Evolutionary conservation across 2,888 invertebrate species (phyloP), one percentile per base, ranked within the genome.

Genomic region (Masnerella sp.): DNA sequence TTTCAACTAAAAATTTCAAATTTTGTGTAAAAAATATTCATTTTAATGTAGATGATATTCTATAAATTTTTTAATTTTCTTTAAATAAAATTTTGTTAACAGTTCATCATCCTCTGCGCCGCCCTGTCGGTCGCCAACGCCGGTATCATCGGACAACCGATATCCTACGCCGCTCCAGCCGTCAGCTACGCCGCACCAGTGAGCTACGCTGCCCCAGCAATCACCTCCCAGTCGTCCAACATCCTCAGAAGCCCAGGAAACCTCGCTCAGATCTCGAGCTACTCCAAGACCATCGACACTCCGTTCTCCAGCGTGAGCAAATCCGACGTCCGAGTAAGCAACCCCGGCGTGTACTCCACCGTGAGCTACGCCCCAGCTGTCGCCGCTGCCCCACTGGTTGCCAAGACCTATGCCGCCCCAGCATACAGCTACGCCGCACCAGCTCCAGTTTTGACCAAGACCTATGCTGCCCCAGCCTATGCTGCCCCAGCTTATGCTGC

Each of bases 281-380:
- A 91, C 87, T 89, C 91, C 12, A 93, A 93, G 85, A 90, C 92
- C 72, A 90, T 93, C 79, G 92, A 92, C 85, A 93, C 93, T 1
- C 93, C 93, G 5, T 93, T 90, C 45, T 65, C 68, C 22, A 92
- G 92, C 83, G 92, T 92, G 40, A 91, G 92, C 81, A 93, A 93
- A 82, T 88, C 92, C 17, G 92, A 93, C 81, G 90, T 93, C 22
- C 90, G 93, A n/a, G 91, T 93, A 15, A 91, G 91, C 87, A 93
- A 87, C 79, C 86, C 86, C 8, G 81, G 77, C 2, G 69, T 83
- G 11, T 77, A 80, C 42, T 52, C 73, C 18, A 64, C 70, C 2
- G 1, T 68, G 9, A 64, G 59, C 58, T 62, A 67, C 42, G 58
- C 72, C 25, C 75, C 79, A 17, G 73, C 83, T 54, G 86, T 77